A percentile compares a stretch with the other conserved stretches of the same genome.
These are phyloP conservation scores for Holothuria scabra DNA, from an alignment of 53 echinoderm and acorn worm genomes.

Conservation along the genomic window DNA sequence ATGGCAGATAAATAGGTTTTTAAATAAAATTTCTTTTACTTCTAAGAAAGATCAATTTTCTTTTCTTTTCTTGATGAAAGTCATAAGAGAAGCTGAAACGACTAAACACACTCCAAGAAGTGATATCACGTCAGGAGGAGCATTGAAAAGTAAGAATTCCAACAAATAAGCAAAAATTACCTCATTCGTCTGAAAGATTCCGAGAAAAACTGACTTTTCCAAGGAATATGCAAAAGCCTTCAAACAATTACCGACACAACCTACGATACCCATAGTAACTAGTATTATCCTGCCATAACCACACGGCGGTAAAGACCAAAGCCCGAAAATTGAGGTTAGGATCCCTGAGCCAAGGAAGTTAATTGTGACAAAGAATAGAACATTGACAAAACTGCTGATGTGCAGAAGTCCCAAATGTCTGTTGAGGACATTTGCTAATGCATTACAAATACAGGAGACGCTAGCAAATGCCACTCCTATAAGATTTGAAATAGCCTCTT, in stretches of 20 bases:
- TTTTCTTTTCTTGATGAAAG: neutral
- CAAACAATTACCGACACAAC: neutral
- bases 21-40: too few species aligned
- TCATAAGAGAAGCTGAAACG: neutral
- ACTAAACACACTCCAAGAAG: neutral
- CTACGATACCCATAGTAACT: neutral
- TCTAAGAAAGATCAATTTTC: too few species aligned
- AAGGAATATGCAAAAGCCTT: neutral
- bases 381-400: neutral
- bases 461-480: neutral
- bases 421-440: neutral
- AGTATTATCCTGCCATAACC: neutral
- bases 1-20: too few species aligned
- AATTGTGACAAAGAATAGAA: neutral
- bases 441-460: neutral
- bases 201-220: neutral
- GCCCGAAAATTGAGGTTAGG: neutral
- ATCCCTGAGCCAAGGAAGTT: neutral
- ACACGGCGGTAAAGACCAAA: conserved; percentile 6
- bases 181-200: conserved; percentile 20
- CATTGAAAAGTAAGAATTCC: conserved; percentile 1
- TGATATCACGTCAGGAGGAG: neutral
- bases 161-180: conserved; percentile 5
- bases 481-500: neutral
- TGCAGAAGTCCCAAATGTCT: neutral